Evolutionary conservation across 2,888 invertebrate genomes (phyloP).

Genomic region (Lithophane leautieri): DNA sequence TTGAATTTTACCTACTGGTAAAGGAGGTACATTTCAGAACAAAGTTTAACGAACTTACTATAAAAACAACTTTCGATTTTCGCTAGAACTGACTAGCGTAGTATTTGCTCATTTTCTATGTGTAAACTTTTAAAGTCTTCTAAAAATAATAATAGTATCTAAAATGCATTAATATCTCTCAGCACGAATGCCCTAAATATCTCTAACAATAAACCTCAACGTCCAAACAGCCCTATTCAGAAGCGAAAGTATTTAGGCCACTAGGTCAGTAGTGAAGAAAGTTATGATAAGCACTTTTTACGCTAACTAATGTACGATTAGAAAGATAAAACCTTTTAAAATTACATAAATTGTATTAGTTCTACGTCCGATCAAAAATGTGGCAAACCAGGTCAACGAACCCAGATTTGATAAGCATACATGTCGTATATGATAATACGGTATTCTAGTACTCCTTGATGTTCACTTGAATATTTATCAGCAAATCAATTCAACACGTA

Average conservation of each 20-base stretch:
- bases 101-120: background rate
- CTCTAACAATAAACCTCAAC: background rate
- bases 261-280: slow-evolving; percentile 33
- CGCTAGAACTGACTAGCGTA: background rate
- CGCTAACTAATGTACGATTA: slow-evolving; percentile 4
- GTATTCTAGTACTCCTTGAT: slow-evolving; percentile 22
- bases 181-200: background rate
- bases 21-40: background rate
- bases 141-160: background rate
- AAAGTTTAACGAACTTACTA: slow-evolving; percentile 8
- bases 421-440: slow-evolving; percentile 37
- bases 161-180: background rate
- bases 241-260: slow-evolving; percentile 16
- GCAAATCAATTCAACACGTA: slow-evolving; percentile 51
- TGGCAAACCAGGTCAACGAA: slow-evolving; percentile 40
- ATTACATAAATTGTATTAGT: slow-evolving; percentile 21
- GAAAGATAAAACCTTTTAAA: slow-evolving; percentile 28
- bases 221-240: background rate
- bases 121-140: background rate
- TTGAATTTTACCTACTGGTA: background rate
- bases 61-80: slow-evolving; percentile 35
- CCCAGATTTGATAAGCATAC: slow-evolving; percentile 32
- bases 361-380: background rate
- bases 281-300: slow-evolving; percentile 14
- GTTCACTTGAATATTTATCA: slow-evolving; percentile 46